Conservation (phyloP, 2,888 invertebrate species). For the Mimas tiliae region DNA sequence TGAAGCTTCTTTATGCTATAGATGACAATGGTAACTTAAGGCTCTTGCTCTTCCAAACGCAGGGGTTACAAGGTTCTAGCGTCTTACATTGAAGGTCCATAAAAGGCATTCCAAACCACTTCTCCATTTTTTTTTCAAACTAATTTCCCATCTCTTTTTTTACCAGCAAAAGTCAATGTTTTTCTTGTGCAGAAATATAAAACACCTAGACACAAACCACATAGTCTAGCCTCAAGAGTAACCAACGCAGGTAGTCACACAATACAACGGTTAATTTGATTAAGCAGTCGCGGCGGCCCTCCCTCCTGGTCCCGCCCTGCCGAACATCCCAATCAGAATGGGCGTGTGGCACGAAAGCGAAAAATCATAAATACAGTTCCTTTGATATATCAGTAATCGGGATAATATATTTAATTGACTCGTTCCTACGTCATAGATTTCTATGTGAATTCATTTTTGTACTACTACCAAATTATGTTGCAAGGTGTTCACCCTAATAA, state of each 20-base stretch:
- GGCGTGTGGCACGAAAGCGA: not conserved
- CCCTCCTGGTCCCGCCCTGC: not conserved
- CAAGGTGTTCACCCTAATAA: too few relatives aligned
- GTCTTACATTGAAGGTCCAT: too few relatives aligned
- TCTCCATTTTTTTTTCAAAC: too few relatives aligned
- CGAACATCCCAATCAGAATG: not conserved
- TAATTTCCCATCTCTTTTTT: too few relatives aligned
- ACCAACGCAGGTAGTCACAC: not conserved
- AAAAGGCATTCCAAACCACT: too few relatives aligned
- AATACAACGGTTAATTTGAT: constrained; percentile 10
- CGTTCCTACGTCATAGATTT: not conserved
- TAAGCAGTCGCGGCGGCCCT: not conserved
- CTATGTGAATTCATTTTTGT: too few relatives aligned
- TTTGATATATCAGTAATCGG: not conserved
- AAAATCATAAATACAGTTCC: not conserved
- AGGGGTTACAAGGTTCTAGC: too few relatives aligned
- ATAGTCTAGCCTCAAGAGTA: not conserved
- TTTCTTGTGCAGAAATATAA: not conserved
- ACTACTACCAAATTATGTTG: too few relatives aligned
- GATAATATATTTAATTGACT: not conserved
- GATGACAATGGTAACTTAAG: too few relatives aligned
- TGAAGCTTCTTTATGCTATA: too few relatives aligned
- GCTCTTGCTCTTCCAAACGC: too few relatives aligned
- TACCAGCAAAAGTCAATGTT: too few relatives aligned
- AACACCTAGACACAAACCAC: not conserved